These are phyloP conservation scores for Thalassoma bifasciatum DNA, from an alignment of 2,113 vertebrate species.

Conservation along the genomic window DNA sequence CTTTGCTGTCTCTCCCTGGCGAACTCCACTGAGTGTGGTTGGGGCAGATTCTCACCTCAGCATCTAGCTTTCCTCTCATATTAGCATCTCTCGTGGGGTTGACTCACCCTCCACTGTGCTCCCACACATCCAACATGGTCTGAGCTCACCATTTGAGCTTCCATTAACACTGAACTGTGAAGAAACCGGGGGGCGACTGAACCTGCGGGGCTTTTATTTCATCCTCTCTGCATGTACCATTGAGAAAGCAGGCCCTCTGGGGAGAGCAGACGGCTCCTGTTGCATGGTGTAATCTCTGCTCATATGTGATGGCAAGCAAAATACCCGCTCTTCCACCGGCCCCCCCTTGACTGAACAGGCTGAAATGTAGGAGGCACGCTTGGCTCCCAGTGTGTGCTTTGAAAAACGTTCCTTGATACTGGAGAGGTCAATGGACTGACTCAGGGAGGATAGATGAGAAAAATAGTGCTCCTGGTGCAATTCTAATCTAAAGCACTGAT, in stretches of 20 bases:
- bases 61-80: constrained; percentile 11
- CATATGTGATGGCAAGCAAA: constrained; percentile 57
- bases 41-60: constrained; percentile 17
- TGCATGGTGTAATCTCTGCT: constrained; percentile 64
- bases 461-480: neutral
- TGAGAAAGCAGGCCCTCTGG: constrained; percentile 55
- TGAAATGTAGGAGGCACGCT: constrained; percentile 62
- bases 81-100: constrained; percentile 20
- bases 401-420: constrained; percentile 45
- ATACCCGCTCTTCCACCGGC: constrained; percentile 29
- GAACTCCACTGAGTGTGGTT: constrained; percentile 24
- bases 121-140: constrained; percentile 30
- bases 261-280: constrained; percentile 54
- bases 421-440: constrained; percentile 40
- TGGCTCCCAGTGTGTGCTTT: constrained; percentile 50
- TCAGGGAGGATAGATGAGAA: constrained; percentile 25
- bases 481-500: constrained; percentile 33
- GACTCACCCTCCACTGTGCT: constrained; percentile 44
- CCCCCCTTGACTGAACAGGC: constrained; percentile 36
- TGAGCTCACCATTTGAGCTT: constrained; percentile 57
- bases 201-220: constrained; percentile 61
- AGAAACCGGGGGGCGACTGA: constrained; percentile 33
- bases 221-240: constrained; percentile 53
- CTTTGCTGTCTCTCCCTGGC: constrained; percentile 8
- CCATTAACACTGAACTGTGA: constrained; percentile 63